phyloP scores from a whole-genome alignment of 2,797 vertebrate genomes.

The Periparus ater region DNA sequence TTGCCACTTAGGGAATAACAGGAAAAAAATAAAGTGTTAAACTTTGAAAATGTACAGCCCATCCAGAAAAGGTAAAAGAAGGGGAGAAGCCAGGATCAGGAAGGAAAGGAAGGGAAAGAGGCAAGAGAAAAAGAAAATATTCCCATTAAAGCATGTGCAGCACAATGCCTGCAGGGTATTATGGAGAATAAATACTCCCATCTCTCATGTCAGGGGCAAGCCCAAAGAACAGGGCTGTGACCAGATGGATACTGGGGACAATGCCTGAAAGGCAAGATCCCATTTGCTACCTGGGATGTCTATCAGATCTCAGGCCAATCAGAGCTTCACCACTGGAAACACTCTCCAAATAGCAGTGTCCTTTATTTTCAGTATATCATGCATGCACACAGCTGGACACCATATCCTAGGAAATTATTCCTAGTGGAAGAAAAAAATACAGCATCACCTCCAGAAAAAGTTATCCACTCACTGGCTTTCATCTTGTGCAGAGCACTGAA shows the following conservation, averaged over 20 bases:
- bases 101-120: background rate
- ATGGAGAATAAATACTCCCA: background rate
- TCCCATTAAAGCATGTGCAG: background rate
- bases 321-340: background rate
- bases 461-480: constrained; percentile 26
- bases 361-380: background rate
- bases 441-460: constrained; percentile 4
- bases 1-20: accelerated
- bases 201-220: background rate
- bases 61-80: background rate
- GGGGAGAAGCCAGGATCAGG: background rate
- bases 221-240: background rate
- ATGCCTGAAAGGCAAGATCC: background rate
- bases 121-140: background rate
- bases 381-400: background rate
- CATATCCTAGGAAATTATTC: constrained; percentile 1
- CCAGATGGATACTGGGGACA: background rate
- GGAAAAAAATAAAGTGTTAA: background rate
- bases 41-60: background rate
- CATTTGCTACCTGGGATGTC: background rate
- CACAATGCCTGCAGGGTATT: background rate
- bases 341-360: background rate
- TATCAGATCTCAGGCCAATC: background rate
- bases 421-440: background rate
- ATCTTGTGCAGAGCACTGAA: constrained; percentile 21